phyloP scores from a whole-genome alignment of 2,888 invertebrate genomes.

The Hydrotaea cyrtoneurina region DNA sequence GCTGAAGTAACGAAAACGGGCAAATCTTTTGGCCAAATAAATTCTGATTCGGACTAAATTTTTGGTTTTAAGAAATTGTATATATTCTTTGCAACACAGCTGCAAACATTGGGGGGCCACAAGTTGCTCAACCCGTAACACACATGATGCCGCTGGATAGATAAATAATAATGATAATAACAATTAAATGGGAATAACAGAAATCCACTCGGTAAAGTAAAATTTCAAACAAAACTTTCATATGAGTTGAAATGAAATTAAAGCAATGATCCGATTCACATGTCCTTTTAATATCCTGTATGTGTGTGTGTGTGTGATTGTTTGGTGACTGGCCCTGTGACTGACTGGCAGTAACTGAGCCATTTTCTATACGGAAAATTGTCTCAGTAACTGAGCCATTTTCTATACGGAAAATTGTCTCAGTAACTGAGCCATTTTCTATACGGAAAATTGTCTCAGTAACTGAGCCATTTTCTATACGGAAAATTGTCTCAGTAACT shows the following conservation, averaged over 20 bases:
- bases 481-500: too few relatives aligned
- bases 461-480: too few relatives aligned
- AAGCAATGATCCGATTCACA: conserved; percentile 12
- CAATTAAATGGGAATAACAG: conserved; percentile 52
- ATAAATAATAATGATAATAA: conserved; percentile 56
- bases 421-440: too few relatives aligned
- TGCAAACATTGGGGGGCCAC: not conserved
- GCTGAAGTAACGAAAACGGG: too few relatives aligned
- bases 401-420: too few relatives aligned
- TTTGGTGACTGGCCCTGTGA: not conserved
- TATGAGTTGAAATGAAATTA: conserved; percentile 31
- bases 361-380: too few relatives aligned
- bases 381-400: too few relatives aligned
- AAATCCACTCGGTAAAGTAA: not conserved
- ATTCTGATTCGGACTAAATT: too few relatives aligned
- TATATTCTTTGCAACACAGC: too few relatives aligned
- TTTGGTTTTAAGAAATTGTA: too few relatives aligned
- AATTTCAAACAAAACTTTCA: conserved; percentile 9
- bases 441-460: too few relatives aligned
- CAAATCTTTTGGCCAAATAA: too few relatives aligned
- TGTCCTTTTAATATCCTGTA: conserved; percentile 20
- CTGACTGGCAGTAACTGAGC: not conserved
- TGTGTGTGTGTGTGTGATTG: not conserved
- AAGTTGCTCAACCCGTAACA: not conserved
- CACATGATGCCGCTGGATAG: conserved; percentile 3